phyloP scores from a whole-genome alignment of 2,888 invertebrate species.

The Empis stercorea region DNA sequence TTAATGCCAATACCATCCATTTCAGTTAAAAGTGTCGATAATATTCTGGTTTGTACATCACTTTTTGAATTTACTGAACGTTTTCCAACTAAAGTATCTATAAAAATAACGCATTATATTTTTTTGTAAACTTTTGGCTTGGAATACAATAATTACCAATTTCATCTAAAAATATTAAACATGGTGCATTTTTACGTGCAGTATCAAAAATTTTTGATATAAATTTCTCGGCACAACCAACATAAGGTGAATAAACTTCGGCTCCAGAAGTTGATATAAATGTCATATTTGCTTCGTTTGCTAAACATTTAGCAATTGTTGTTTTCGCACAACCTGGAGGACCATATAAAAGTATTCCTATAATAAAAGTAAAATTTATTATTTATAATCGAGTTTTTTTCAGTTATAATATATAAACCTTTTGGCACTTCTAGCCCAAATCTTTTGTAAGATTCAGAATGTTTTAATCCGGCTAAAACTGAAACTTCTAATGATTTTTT shows the following conservation, averaged over 20 bases:
- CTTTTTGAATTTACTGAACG: conserved; percentile 24
- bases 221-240: conserved; percentile 50
- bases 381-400: no score
- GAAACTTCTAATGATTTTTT: conserved; percentile 41
- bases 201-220: conserved; percentile 44
- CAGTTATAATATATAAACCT: conserved; percentile 23
- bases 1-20: conserved; percentile 48
- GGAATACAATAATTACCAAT: no score
- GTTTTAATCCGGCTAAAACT: conserved; percentile 44
- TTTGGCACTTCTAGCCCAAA: conserved; percentile 44
- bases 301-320: conserved; percentile 44
- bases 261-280: conserved; percentile 46
- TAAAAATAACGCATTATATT: no score
- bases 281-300: conserved; percentile 39
- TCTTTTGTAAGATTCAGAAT: conserved; percentile 40
- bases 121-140: no score
- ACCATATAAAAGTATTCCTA: conserved; percentile 47
- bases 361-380: neutral
- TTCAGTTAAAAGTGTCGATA: conserved; percentile 49
- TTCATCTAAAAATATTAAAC: conserved; percentile 51
- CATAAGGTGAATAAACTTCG: conserved; percentile 50
- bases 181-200: conserved; percentile 45
- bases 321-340: conserved; percentile 58
- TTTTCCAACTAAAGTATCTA: conserved; percentile 39
- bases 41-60: conserved; percentile 44